Percentiles rank a stretch among this genome's conserved stretches.
These are phyloP conservation scores for Melipona quadrifasciata DNA, from an alignment of 1,140 invertebrate genomes.

Conservation along the genomic window DNA sequence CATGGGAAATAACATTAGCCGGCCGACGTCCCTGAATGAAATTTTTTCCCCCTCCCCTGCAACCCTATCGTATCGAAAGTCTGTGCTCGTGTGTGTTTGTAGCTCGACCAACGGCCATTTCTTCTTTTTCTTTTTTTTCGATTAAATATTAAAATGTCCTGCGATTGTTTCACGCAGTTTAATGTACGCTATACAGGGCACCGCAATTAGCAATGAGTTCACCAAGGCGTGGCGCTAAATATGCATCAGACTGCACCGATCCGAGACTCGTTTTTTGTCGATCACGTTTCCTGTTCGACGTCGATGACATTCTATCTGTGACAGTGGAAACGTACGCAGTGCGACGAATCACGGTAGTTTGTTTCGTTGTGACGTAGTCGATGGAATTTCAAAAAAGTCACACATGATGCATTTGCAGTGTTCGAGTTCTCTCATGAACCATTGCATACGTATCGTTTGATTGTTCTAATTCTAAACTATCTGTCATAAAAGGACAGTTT, in stretches of 20 bases:
- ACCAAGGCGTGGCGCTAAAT: slow-evolving; percentile 37
- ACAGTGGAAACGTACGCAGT: background rate
- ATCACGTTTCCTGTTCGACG: background rate
- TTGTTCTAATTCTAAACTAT: background rate
- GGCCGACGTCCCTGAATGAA: slow-evolving; percentile 9
- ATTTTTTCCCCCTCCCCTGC: background rate
- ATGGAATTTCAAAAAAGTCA: too few relatives aligned
- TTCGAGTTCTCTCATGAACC: too few relatives aligned
- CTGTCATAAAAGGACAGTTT: background rate
- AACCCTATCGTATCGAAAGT: background rate
- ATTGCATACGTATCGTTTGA: too few relatives aligned
- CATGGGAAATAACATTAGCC: slow-evolving; percentile 66
- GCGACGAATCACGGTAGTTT: too few relatives aligned
- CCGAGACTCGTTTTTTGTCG: background rate
- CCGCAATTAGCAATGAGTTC: slow-evolving; percentile 35
- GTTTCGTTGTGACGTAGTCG: too few relatives aligned
- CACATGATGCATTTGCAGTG: too few relatives aligned
- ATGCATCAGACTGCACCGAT: background rate
- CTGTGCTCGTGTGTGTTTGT: too few relatives aligned
- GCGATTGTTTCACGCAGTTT: slow-evolving; percentile 31
- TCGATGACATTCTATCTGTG: background rate
- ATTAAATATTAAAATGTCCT: slow-evolving; percentile 17
- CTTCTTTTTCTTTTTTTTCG: background rate
- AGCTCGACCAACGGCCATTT: background rate
- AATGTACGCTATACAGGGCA: background rate